Conservation (phyloP, 35 echinoderm and acorn worm genomes). For the Apostichopus parvimensis region DNA sequence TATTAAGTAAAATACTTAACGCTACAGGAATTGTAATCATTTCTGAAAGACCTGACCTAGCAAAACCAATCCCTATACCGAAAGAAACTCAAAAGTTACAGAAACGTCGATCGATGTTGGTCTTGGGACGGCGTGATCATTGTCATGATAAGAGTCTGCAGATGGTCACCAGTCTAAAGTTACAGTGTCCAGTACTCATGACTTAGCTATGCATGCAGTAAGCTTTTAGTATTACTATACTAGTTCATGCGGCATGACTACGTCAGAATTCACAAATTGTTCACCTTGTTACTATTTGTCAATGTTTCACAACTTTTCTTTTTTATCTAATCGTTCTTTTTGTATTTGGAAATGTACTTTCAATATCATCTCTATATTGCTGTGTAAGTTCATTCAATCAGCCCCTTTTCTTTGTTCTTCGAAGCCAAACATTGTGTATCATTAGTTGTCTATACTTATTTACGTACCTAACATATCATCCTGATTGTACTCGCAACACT, state of each 20-base stretch:
- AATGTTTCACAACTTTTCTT: constrained; percentile 3
- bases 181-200: not conserved
- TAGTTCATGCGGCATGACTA: not conserved
- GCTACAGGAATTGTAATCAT: no score
- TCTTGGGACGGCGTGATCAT: constrained; percentile 7
- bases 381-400: constrained; percentile 15
- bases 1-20: no score
- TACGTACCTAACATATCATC: not conserved
- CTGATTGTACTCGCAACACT: not conserved
- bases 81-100: constrained; percentile 36
- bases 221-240: not conserved
- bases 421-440: not conserved
- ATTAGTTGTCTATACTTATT: not conserved
- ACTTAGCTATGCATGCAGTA: not conserved
- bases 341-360: not conserved
- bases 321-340: not conserved
- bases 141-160: constrained; percentile 11
- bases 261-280: not conserved
- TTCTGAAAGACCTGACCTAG: constrained; percentile 4
- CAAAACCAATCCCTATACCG: constrained; percentile 14
- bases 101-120: constrained; percentile 7
- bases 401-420: constrained; percentile 5
- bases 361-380: not conserved
- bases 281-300: constrained; percentile 20
- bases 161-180: constrained; percentile 34